These are phyloP conservation scores for Semaprochilodus insignis DNA, from an alignment of 2,797 vertebrate genomes.

Conservation along the genomic window DNA sequence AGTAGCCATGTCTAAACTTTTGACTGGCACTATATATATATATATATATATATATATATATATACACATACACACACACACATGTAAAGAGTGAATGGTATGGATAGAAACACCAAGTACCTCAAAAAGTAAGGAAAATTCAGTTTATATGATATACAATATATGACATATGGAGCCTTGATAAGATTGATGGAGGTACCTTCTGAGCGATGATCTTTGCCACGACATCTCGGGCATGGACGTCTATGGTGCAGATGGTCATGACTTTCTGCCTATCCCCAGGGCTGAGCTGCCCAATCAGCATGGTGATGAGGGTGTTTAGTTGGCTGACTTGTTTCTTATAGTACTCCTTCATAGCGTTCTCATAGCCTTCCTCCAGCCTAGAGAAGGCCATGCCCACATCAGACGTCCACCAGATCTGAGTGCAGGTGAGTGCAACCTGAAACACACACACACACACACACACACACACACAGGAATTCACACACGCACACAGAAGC, in stretches of 20 bases:
- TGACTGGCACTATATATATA: no score
- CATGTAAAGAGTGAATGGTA: no score
- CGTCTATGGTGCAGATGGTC: conserved; percentile 96
- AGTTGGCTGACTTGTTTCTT: conserved; percentile 92
- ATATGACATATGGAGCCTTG: neutral
- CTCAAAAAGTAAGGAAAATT: neutral
- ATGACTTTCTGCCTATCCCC: conserved; percentile 95
- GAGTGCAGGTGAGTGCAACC: conserved; percentile 91
- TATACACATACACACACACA: no score
- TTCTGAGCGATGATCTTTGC: conserved; percentile 92
- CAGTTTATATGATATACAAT: neutral
- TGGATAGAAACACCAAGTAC: no score
- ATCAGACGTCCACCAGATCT: conserved; percentile 97
- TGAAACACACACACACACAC: conserved; percentile 56
- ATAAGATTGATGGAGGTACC: conserved; percentile 71
- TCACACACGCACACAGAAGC: neutral
- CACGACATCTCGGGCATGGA: conserved; percentile 94
- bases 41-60: no score
- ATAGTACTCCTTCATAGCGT: conserved; percentile 91
- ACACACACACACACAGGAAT: neutral
- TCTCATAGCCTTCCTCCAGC: conserved; percentile 92
- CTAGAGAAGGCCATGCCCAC: conserved; percentile 89
- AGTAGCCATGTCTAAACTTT: no score
- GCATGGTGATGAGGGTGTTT: conserved; percentile 91
- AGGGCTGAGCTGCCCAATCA: conserved; percentile 88